phyloP scores from a whole-genome alignment of 2,113 vertebrate species.

The Daphoenositta chrysoptera region DNA sequence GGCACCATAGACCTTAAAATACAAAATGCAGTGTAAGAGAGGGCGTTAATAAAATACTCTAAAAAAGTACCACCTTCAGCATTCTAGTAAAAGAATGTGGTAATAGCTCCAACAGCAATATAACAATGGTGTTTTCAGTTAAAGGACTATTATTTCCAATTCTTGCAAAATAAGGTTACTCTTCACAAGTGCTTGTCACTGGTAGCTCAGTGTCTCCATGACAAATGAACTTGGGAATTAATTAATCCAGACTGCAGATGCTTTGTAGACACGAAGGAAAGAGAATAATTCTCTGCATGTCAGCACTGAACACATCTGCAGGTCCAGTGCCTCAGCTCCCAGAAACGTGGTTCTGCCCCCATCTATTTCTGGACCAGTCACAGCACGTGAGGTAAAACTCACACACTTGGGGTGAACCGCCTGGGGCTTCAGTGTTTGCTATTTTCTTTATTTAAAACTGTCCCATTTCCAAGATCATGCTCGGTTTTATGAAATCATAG shows the following conservation, averaged over 20 bases:
- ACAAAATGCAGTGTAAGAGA: neutral
- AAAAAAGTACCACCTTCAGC: neutral
- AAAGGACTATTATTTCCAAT: neutral
- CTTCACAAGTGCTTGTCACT: neutral
- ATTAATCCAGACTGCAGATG: neutral
- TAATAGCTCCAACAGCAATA: neutral
- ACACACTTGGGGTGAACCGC: neutral
- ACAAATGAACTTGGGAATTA: neutral
- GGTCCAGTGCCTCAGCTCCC: neutral
- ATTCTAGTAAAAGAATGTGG: neutral
- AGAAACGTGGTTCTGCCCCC: neutral
- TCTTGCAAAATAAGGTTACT: neutral
- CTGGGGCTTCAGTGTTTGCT: neutral
- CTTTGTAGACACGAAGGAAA: neutral
- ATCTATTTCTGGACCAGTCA: neutral
- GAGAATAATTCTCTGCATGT: neutral
- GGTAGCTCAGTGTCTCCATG: neutral
- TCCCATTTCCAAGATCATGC: neutral
- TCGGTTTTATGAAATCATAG: neutral
- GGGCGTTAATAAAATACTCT: neutral
- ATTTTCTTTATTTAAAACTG: neutral
- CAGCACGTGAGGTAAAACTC: neutral
- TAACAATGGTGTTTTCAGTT: neutral
- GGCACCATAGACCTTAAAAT: conserved; percentile 88
- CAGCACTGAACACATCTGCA: neutral